A percentile compares a stretch with the other conserved stretches of the same genome.
Evolutionary conservation across 1,140 invertebrate genomes (phyloP).

Genomic region (Cataglyphis hispanica): DNA sequence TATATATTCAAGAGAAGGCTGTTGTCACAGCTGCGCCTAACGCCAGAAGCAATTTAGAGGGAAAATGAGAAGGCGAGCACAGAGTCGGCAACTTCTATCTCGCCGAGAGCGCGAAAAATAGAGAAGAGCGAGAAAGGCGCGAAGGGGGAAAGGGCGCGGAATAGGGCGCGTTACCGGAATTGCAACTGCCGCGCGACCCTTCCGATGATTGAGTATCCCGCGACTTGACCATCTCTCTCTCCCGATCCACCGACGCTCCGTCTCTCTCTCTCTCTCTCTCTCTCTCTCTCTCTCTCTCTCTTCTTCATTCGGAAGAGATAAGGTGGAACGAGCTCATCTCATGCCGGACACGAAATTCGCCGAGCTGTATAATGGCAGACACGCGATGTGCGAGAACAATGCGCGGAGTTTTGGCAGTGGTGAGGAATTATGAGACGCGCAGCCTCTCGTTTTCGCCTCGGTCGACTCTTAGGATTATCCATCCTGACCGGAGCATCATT

Average conservation of each 20-base stretch:
- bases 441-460: neutral
- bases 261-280: neutral
- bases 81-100: neutral
- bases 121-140: neutral
- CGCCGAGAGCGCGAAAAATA: constrained; percentile 23
- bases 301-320: neutral
- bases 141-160: neutral
- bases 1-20: constrained; percentile 4
- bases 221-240: constrained; percentile 18
- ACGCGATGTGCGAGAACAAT: constrained; percentile 59
- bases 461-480: neutral
- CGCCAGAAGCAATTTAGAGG: constrained; percentile 44
- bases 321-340: constrained; percentile 50
- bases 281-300: neutral
- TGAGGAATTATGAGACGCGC: constrained; percentile 34
- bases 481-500: constrained; percentile 37
- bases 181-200: constrained; percentile 49
- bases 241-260: neutral
- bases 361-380: constrained; percentile 56
- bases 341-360: constrained; percentile 63
- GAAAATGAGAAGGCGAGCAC: constrained; percentile 37
- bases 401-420: constrained; percentile 49
- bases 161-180: constrained; percentile 20
- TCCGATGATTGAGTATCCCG: constrained; percentile 50
- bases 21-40: constrained; percentile 52